Base-by-base conservation (phyloP, 2,797 vertebrate genomes). In the Sebastiscus tertius region DNA sequence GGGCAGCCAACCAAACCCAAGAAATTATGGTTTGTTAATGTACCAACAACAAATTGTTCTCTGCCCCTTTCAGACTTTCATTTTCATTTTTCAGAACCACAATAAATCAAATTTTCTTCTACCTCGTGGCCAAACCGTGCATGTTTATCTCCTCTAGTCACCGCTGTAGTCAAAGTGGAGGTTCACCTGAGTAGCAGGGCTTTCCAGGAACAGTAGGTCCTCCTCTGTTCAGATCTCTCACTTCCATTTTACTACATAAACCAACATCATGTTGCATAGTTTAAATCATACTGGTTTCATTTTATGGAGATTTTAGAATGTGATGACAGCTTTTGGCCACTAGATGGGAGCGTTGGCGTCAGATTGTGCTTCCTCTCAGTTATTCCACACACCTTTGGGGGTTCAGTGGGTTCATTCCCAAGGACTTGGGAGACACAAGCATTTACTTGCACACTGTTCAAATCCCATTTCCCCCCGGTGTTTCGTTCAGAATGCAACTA, bases 341-440 rank as follows among this genome's bases (percentile, higher is more conserved):
- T 93, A 93, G 94, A 87, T 94, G 95, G 93, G 6, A 71, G 64
- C 74, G 76, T 88, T 77, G 72, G 2, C 20, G 60, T 79, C 75
- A 18, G 64, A 29, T 72, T 81, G 18, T 16, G 9, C 54, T 58
- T 65, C 16, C 8, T 58, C 36, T 11, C 16, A 55, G 71, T 79
- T 66, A 42, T 77, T 81, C 65, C 77, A 73, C 77, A 72, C 90
- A 91, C 88, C 86, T 86, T 49, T 18, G 83, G 84, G 92, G 89
- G 93, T 95, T 94, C 91, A 95, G 0, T 72, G 92, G 77, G 94
- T 95, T 95, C 91, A 90, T 89, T 86, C 82, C 83, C 84, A 91
- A 92, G 91, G 89, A 92, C 82, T 90, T 80, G 75, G 63, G 85
- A 90, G 84, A 88, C 82, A 81, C 62, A 87, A 83, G 86, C 79